Percentiles rank a stretch among this genome's conserved stretches.
Evolutionary conservation across 2,113 vertebrate species (phyloP).

Genomic region (Corvus hawaiiensis): DNA sequence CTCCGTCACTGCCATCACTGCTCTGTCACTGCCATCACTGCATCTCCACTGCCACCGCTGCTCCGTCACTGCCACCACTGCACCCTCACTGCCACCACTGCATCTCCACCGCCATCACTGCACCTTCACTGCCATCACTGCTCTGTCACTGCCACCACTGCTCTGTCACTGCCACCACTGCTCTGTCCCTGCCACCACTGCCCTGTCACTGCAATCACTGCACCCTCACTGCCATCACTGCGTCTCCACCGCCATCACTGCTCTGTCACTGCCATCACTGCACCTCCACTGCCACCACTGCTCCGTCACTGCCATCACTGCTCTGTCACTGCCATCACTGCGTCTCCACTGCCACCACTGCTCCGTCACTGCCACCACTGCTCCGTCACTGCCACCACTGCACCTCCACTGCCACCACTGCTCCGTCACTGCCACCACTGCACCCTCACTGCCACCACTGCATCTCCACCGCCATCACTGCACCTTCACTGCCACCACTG

Average conservation of each 20-base stretch:
- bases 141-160: neutral
- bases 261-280: fast-evolving
- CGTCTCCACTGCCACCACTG: too few relatives aligned
- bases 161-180: neutral
- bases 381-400: neutral
- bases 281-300: neutral
- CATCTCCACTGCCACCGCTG: neutral
- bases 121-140: neutral
- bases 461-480: neutral
- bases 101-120: neutral
- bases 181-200: neutral
- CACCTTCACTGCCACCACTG: neutral
- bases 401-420: neutral
- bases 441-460: fast-evolving
- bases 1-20: neutral
- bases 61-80: fast-evolving
- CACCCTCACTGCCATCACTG: neutral
- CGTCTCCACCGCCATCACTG: neutral
- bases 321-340: fast-evolving
- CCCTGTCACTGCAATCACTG: too few relatives aligned
- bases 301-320: neutral
- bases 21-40: neutral
- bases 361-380: neutral
- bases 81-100: too few relatives aligned
- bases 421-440: too few relatives aligned